Evolutionary conservation across 2,888 invertebrate species (phyloP).

Genomic region (Volucella bombylans): DNA sequence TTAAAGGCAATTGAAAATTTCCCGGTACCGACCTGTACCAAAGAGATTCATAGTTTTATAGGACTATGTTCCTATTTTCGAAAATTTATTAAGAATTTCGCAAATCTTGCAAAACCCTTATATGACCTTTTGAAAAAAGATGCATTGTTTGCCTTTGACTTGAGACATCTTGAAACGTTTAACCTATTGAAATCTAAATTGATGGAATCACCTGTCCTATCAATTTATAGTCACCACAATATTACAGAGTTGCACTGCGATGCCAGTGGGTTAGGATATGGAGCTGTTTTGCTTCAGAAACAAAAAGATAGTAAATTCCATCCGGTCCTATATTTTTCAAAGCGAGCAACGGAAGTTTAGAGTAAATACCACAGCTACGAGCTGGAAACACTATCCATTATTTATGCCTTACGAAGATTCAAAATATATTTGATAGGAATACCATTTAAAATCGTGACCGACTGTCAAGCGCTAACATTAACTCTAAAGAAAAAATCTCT

Average conservation of each 20-base stretch:
- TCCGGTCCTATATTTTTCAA: constrained; percentile 76
- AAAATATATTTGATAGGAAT: too few species aligned
- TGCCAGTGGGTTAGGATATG: constrained; percentile 71
- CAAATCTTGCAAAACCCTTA: constrained; percentile 14
- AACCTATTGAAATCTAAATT: constrained; percentile 20
- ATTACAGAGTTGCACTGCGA: constrained; percentile 75
- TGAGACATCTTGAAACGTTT: constrained; percentile 15
- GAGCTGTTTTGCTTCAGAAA: constrained; percentile 71
- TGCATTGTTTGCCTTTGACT: constrained; percentile 21
- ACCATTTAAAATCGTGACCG: too few species aligned
- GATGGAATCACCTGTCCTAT: constrained; percentile 17
- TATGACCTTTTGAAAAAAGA: constrained; percentile 34
- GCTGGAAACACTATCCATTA: too few species aligned
- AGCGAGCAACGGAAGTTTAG: constrained; percentile 75
- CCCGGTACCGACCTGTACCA: constrained; percentile 9
- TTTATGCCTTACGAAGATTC: constrained; percentile 28
- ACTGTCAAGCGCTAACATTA: too few species aligned
- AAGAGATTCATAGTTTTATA: constrained; percentile 23
- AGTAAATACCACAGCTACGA: constrained; percentile 71
- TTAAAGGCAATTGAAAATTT: constrained; percentile 10
- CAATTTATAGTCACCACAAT: constrained; percentile 33
- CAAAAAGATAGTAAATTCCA: constrained; percentile 46
- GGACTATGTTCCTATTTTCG: constrained; percentile 39
- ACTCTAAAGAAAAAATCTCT: too few species aligned
- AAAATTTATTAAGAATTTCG: constrained; percentile 34